phyloP scores from a whole-genome alignment of 2,888 invertebrate genomes.

The Chelonus formosanus region DNA sequence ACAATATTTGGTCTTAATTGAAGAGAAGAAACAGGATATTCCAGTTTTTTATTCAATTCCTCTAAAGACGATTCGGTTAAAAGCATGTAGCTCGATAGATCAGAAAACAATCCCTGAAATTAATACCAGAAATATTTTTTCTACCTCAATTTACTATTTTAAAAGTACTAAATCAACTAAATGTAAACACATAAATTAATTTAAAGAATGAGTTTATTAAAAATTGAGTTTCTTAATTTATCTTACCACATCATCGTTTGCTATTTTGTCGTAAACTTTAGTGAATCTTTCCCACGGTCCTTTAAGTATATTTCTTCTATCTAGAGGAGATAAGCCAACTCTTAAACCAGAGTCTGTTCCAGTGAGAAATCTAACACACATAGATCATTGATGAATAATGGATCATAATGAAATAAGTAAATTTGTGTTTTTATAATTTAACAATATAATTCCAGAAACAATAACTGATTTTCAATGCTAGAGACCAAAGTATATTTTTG shows the following conservation, averaged over 20 bases:
- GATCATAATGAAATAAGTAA: not conserved
- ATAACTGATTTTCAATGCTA: no score
- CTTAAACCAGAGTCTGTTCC: slow-evolving; percentile 50
- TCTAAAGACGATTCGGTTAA: slow-evolving; percentile 68
- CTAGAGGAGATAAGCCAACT: slow-evolving; percentile 46
- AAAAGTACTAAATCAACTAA: no score
- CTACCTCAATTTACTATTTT: no score
- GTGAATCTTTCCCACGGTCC: slow-evolving; percentile 49
- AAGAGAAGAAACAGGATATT: slow-evolving; percentile 60
- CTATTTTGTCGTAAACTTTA: slow-evolving; percentile 49
- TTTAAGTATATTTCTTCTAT: slow-evolving; percentile 40
- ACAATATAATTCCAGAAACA: no score
- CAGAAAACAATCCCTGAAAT: slow-evolving; percentile 66
- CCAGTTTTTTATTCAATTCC: slow-evolving; percentile 66
- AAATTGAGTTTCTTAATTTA: not conserved
- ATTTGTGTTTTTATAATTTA: no score
- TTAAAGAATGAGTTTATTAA: not conserved
- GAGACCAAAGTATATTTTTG: no score
- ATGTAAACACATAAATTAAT: no score
- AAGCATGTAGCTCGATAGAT: slow-evolving; percentile 68
- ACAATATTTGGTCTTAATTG: slow-evolving; percentile 71
- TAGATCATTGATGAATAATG: slow-evolving; percentile 16
- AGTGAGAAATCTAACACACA: slow-evolving; percentile 48
- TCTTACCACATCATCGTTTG: slow-evolving; percentile 53
- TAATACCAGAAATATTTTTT: not conserved